These are phyloP conservation scores for Fragum sueziense DNA, from an alignment of 2,888 invertebrate genomes.

Conservation along the genomic window DNA sequence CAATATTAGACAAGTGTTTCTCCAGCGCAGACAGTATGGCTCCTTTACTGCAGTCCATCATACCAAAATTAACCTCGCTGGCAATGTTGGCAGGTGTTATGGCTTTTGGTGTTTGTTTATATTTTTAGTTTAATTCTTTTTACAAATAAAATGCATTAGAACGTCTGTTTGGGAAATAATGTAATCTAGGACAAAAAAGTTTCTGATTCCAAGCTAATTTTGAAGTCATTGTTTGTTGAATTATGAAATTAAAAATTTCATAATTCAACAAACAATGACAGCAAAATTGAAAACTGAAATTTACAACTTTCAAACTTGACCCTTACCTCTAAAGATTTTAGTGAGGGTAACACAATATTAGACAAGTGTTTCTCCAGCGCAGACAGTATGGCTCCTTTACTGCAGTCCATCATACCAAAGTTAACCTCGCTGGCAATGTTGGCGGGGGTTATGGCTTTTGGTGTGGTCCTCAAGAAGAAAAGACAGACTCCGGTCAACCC, in stretches of 20 bases:
- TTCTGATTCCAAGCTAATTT: too few species aligned
- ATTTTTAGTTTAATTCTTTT: too few species aligned
- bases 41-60: slow-evolving; percentile 85
- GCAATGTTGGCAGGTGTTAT: slow-evolving; percentile 79
- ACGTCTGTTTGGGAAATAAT: too few species aligned
- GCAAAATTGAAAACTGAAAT: too few species aligned
- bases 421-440: slow-evolving; percentile 81
- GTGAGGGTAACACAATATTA: slow-evolving; percentile 94
- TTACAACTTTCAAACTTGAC: neutral
- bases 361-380: slow-evolving; percentile 94
- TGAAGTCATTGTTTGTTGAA: too few species aligned
- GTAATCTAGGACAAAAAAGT: too few species aligned
- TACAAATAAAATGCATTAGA: too few species aligned
- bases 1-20: slow-evolving; percentile 93
- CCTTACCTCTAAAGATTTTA: slow-evolving; percentile 80
- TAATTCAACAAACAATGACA: too few species aligned
- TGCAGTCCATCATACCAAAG: slow-evolving; percentile 82
- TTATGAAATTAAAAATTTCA: too few species aligned
- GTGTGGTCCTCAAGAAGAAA: slow-evolving; percentile 78
- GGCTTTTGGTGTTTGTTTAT: slow-evolving; percentile 74
- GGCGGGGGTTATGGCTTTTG: slow-evolving; percentile 77
- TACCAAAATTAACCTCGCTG: slow-evolving; percentile 81
- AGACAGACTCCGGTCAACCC: slow-evolving; percentile 78
- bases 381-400: slow-evolving; percentile 89
- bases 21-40: slow-evolving; percentile 92